Base-by-base conservation (phyloP, 1,140 invertebrate genomes). In the Araneus ventricosus region DNA sequence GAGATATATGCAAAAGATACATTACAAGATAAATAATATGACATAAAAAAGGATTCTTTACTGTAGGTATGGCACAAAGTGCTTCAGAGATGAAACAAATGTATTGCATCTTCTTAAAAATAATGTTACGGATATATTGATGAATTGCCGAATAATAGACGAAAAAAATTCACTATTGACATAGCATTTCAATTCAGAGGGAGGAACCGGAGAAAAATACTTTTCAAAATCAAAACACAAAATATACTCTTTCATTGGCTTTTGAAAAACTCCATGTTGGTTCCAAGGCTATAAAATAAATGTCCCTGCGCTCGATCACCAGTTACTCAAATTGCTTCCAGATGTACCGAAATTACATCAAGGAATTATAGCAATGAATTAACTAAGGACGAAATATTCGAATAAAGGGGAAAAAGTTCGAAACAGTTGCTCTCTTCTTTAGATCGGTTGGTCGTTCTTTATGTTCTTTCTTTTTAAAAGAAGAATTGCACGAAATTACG, bases 321-420 rank as follows among this genome's bases (percentile, higher is more conserved):
- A 84, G 52, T 84, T 84, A 84, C 41, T 30, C 4, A 84, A 84
- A 45, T 57, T 10, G 82, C 45, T 52, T 57, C 52, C n/a, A 84
- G n/a, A n/a, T n/a, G n/a, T n/a, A n/a, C n/a, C n/a, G n/a, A 84
- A 84, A 57, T 14, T 84, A 84, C 39, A 84, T 84, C 27, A 84
- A 84, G 82, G 34, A 37, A 17, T n/a, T 34, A n/a, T 2, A 27
- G 37, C 30, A 84, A 52, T 84, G 52, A 84, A 84, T 75, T 75
- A 75, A 75, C 70, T 34, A 5, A 70, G 7, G 70, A 34, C 27
- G 34, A 22, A 34, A 34, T 75, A 75, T 75, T 37, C 70, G 14
- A 34, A 75, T 20, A 6, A 75, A 37, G 30, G 2, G 20, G 20
- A 30, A 70, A 34, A 75, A 20, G 45, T 3, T 34, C 8, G 14